Evolutionary conservation across 2,888 invertebrate species (phyloP).

Genomic region (Volucella bombylans): DNA sequence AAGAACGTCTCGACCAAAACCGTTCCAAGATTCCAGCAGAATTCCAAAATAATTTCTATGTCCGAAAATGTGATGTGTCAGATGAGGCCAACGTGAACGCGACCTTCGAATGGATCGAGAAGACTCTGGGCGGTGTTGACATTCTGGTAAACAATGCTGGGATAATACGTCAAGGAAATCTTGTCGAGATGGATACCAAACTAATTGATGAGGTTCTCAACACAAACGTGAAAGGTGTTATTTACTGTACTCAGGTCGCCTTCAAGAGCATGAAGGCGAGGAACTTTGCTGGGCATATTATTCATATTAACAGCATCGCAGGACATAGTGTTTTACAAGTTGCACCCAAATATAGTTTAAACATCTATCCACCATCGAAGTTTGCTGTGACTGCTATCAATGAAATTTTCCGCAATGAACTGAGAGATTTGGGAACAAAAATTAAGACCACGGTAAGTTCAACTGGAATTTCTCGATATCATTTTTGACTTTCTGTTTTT

Average conservation of each 20-base stretch:
- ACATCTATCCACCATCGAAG: slow-evolving; percentile 75
- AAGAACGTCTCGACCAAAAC: slow-evolving; percentile 76
- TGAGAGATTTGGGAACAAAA: slow-evolving; percentile 67
- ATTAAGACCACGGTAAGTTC: slow-evolving; percentile 76
- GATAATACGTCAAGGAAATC: slow-evolving; percentile 8
- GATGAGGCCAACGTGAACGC: slow-evolving; percentile 83
- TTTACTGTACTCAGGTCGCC: slow-evolving; percentile 82
- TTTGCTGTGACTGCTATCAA: slow-evolving; percentile 75
- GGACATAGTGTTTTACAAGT: slow-evolving; percentile 73
- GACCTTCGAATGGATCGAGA: slow-evolving; percentile 83
- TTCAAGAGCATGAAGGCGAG: slow-evolving; percentile 82
- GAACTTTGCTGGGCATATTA: slow-evolving; percentile 82
- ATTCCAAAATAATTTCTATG: slow-evolving; percentile 76
- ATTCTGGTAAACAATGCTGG: slow-evolving; percentile 84
- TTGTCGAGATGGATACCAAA: slow-evolving; percentile 36
- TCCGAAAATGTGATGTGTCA: slow-evolving; percentile 83
- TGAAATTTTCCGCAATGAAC: slow-evolving; percentile 75
- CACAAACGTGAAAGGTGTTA: slow-evolving; percentile 81
- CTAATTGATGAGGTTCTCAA: slow-evolving; percentile 78
- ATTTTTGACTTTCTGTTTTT: not conserved
- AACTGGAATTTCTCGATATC: not conserved
- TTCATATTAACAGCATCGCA: slow-evolving; percentile 80
- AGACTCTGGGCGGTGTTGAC: slow-evolving; percentile 83
- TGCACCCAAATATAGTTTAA: slow-evolving; percentile 43
- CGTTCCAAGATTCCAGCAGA: slow-evolving; percentile 39